A percentile compares a stretch with the other conserved stretches of the same genome.
These are phyloP conservation scores for Fistularia tabacaria DNA, from an alignment of 2,797 vertebrate genomes.

Conservation along the genomic window DNA sequence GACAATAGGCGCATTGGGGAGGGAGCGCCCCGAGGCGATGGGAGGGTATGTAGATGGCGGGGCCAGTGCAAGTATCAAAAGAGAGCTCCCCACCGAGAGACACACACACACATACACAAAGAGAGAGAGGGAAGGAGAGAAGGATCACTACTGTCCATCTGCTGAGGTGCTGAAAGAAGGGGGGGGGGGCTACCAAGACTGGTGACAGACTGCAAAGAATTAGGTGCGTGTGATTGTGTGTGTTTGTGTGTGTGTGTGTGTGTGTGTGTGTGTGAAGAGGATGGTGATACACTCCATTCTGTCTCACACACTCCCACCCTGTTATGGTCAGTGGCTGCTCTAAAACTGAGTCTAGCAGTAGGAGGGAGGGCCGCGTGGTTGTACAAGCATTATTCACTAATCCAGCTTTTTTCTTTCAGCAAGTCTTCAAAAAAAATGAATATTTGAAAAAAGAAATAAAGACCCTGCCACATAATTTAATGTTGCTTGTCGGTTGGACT, in stretches of 20 bases:
- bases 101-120: conserved; percentile 1
- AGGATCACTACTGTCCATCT: conserved; percentile 69
- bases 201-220: conserved; percentile 33
- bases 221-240: conserved; percentile 12
- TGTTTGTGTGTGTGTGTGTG: conserved; percentile 10
- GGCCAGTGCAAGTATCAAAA: conserved; percentile 71
- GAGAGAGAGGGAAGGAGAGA: conserved; percentile 15
- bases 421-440: too few species aligned
- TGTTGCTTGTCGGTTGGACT: too few species aligned
- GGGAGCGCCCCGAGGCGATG: conserved; percentile 54
- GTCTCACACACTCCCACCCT: conserved; percentile 3
- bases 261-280: conserved; percentile 4
- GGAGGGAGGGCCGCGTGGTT: too few species aligned
- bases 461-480: too few species aligned
- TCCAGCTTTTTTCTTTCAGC: too few species aligned
- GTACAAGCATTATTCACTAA: too few species aligned
- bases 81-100: conserved; percentile 53
- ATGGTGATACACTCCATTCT: conserved; percentile 27
- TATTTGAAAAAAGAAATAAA: too few species aligned
- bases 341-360: too few species aligned
- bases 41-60: conserved; percentile 50
- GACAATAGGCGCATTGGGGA: conserved; percentile 72
- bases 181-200: conserved; percentile 5
- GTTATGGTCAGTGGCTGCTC: too few species aligned
- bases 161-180: conserved; percentile 56